Evolutionary conservation across 1,140 invertebrate species (phyloP), one percentile per base, ranked within the genome.

Genomic region (Rhizoglyphus robini): DNA sequence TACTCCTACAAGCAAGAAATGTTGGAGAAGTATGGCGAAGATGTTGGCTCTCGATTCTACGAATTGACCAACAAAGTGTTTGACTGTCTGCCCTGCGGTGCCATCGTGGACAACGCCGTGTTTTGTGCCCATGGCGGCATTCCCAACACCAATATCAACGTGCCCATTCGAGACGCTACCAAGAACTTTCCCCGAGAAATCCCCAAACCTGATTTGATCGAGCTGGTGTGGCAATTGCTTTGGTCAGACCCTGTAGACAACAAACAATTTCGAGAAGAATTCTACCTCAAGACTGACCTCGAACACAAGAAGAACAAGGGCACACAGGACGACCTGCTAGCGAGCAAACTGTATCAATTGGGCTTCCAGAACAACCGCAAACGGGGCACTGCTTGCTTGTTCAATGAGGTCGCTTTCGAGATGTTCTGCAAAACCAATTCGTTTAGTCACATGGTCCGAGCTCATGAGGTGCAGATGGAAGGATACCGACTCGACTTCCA

Each of bases 71-170:
- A 84, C 47, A 84, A 86, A 73, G 85, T 83, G 72, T 85, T 85
- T 73, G 86, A 86, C 72, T 85, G 77, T 70, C 76, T 85, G 68
- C 84, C 84, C 13, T 83, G 85, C 51, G 84, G 83, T 61, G 84
- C 84, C 34, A 83, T 83, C 63, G 90, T 96, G 65, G 93, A 96
- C 76, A 92, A 96, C 76, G 96, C 96, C 77, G 96, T 96, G 68
- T 96, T 96, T 79, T 96, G 92, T 74, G 96, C 90, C 79, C 93
- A 96, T 76, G 92, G 92, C 69, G 90, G 88, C 38, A 76, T 91
- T 13, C 88, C 86, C 74, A 89, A 90, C 15, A 81, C 83, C 5
- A 68, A 61, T 58, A 20, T 60, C 15, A 60, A 83, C 78, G 80
- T 74, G 79, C 29, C 63, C 32, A 73, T 83, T 74, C 72, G 77